A percentile compares a stretch with the other conserved stretches of the same genome.
Conservation (phyloP, 2,888 invertebrate species). For the Tethea ocularis region DNA sequence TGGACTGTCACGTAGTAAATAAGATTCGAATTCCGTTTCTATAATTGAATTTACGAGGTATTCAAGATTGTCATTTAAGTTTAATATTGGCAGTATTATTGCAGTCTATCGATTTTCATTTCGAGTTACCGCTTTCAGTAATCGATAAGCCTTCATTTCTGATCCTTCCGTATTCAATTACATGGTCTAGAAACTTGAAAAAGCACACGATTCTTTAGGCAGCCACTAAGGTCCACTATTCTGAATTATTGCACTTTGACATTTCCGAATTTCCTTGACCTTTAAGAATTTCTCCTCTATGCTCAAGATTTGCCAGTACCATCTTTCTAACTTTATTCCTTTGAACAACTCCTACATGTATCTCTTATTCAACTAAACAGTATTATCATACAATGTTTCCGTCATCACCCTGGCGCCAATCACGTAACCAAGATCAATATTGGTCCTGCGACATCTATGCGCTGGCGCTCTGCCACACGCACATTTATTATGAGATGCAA, state of each 20-base stretch:
- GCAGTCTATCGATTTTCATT: background rate
- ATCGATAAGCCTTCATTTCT: too few species aligned
- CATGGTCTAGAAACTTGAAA: too few species aligned
- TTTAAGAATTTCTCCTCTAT: too few species aligned
- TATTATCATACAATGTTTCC: background rate
- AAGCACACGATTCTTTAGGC: too few species aligned
- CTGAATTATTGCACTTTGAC: too few species aligned
- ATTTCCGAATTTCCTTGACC: too few species aligned
- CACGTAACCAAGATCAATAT: background rate
- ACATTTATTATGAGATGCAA: background rate
- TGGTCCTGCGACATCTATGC: background rate
- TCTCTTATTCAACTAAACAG: too few species aligned
- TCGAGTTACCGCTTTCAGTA: background rate
- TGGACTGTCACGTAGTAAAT: background rate
- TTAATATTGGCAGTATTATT: background rate
- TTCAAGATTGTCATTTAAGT: background rate
- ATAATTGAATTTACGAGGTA: background rate
- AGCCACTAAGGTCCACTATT: too few species aligned
- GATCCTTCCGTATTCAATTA: too few species aligned
- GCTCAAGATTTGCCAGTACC: too few species aligned
- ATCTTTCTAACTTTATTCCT: too few species aligned
- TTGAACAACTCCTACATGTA: too few species aligned
- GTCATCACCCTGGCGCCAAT: background rate
- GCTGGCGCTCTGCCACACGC: background rate
- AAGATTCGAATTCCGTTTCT: background rate